phyloP scores from a whole-genome alignment of 2,888 invertebrate species.

The Sinelater perroti region DNA sequence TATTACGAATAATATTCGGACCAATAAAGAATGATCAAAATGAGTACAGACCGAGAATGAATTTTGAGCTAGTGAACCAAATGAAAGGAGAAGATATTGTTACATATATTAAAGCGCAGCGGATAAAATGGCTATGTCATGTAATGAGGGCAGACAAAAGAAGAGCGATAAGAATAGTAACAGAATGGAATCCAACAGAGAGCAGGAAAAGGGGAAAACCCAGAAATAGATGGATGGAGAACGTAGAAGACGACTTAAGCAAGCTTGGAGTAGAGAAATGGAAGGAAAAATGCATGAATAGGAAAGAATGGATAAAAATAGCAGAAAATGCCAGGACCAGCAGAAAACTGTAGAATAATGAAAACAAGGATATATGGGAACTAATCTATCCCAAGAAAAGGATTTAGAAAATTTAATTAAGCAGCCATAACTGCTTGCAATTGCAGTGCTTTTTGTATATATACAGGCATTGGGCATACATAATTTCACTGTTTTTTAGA shows the following conservation, averaged over 20 bases:
- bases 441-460: too few relatives aligned
- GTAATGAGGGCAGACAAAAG: conserved; percentile 6
- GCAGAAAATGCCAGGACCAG: conserved; percentile 3
- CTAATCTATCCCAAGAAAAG: neutral
- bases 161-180: neutral
- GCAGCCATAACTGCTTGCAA: neutral
- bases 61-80: conserved; percentile 10
- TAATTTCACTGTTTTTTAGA: too few relatives aligned
- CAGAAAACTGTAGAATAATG: neutral
- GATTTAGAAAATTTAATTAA: conserved; percentile 1
- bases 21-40: conserved; percentile 3
- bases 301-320: conserved; percentile 8
- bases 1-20: conserved; percentile 19
- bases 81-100: conserved; percentile 14
- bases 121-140: conserved; percentile 14
- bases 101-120: conserved; percentile 1
- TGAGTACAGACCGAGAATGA: conserved; percentile 7
- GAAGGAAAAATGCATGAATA: conserved; percentile 1
- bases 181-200: neutral
- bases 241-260: neutral
- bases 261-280: conserved; percentile 1
- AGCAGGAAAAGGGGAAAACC: conserved; percentile 7
- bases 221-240: conserved; percentile 6
- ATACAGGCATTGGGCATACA: too few relatives aligned
- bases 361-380: conserved; percentile 1